phyloP scores from a whole-genome alignment of 2,113 vertebrate genomes.

The Sturnus vulgaris region DNA sequence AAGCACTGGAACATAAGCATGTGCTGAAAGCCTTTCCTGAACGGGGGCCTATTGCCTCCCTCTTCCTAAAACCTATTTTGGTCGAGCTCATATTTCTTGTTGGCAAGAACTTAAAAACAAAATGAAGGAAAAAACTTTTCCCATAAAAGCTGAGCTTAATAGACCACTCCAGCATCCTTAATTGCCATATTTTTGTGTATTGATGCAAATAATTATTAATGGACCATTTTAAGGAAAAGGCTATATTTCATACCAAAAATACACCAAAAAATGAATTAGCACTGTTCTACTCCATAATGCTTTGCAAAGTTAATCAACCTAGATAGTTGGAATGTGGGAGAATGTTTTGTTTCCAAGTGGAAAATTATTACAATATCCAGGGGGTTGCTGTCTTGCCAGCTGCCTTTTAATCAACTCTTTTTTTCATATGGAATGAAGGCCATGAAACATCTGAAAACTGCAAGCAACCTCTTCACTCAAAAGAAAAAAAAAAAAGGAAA shows the following conservation, averaged over 20 bases:
- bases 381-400: constrained; percentile 1
- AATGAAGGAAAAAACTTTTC: constrained; percentile 29
- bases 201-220: constrained; percentile 33
- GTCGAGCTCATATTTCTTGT: constrained; percentile 38
- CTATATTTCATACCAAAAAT: background rate
- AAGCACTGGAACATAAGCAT: constrained; percentile 34
- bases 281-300: background rate
- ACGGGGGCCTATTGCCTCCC: background rate
- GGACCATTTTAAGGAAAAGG: background rate
- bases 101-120: constrained; percentile 46
- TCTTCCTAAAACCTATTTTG: background rate
- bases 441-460: constrained; percentile 31
- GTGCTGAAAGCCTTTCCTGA: constrained; percentile 50
- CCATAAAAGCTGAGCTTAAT: constrained; percentile 28
- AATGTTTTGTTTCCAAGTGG: constrained; percentile 34
- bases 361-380: constrained; percentile 28
- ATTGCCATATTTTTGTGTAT: constrained; percentile 26
- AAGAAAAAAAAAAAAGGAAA: background rate
- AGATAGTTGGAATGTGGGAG: background rate
- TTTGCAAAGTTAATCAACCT: constrained; percentile 21
- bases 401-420: constrained; percentile 37
- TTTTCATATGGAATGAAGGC: background rate
- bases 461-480: constrained; percentile 4
- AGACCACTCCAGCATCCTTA: constrained; percentile 26
- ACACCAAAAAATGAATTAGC: background rate